Conservation (phyloP, 1,140 invertebrate genomes). For the Brachionus asplanchnoidis region DNA sequence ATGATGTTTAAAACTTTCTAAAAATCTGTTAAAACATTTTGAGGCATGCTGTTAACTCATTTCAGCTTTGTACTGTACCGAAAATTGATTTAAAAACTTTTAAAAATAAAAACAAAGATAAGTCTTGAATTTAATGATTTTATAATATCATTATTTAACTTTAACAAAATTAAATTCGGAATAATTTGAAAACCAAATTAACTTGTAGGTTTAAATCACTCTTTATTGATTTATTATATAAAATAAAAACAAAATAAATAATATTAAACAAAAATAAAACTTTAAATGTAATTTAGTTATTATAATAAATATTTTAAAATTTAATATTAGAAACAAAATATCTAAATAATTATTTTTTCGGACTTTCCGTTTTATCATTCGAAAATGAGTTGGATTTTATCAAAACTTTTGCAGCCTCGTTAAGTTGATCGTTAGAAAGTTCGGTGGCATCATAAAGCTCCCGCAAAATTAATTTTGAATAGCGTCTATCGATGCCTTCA, state of each 20-base stretch:
- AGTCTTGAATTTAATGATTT: no score
- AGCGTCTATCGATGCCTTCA: conserved; percentile 34
- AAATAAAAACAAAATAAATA: not conserved
- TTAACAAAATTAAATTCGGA: no score
- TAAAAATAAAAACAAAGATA: no score
- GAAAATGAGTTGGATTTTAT: conserved; percentile 26
- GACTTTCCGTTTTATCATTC: not conserved
- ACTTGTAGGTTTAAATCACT: not conserved
- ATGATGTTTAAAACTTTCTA: no score
- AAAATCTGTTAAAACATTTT: no score
- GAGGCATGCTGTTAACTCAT: no score
- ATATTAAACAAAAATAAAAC: not conserved
- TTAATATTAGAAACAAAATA: not conserved
- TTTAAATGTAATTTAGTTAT: not conserved
- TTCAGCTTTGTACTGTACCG: no score
- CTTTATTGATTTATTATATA: not conserved
- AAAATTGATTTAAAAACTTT: no score
- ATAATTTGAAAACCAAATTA: no score
- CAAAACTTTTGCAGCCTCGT: conserved; percentile 18
- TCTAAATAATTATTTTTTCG: not conserved
- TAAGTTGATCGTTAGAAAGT: conserved; percentile 5
- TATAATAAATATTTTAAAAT: not conserved
- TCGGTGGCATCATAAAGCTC: conserved; percentile 34
- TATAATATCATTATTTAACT: no score
- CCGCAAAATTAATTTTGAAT: conserved; percentile 29